Conservation (phyloP, 2,888 invertebrate genomes). For the Hydroisotoma schaefferi region DNA sequence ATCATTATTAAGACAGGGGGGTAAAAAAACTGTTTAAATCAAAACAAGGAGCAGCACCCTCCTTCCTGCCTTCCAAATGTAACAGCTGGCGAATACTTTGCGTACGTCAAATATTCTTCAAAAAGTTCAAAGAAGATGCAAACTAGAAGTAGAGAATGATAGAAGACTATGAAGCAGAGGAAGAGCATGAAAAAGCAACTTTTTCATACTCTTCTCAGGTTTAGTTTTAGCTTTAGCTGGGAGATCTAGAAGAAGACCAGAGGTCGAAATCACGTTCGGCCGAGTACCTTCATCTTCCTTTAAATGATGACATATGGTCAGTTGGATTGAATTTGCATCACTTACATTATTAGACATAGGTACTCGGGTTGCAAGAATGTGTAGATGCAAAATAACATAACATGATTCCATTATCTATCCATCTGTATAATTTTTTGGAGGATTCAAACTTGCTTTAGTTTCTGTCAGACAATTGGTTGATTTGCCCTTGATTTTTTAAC, state of each 20-base stretch:
- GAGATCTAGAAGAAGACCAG: background rate
- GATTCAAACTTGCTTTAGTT: too few species aligned
- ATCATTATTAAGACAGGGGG: background rate
- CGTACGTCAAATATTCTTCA: constrained; percentile 8
- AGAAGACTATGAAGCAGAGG: too few species aligned
- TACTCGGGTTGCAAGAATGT: too few species aligned
- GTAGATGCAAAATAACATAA: too few species aligned
- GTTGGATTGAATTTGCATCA: background rate
- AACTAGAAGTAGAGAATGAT: too few species aligned
- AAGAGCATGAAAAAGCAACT: constrained; percentile 2
- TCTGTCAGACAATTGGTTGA: background rate
- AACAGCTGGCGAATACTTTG: constrained; percentile 10
- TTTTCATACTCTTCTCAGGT: background rate
- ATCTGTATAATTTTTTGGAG: too few species aligned
- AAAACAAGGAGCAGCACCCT: constrained; percentile 13
- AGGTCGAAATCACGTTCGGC: constrained; percentile 3
- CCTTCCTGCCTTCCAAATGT: constrained; percentile 1
- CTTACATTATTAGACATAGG: too few species aligned
- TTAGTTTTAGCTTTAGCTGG: background rate
- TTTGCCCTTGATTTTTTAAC: constrained; percentile 4
- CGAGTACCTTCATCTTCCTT: background rate
- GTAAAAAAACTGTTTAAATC: constrained; percentile 11
- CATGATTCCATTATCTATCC: too few species aligned
- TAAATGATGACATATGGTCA: constrained; percentile 7
- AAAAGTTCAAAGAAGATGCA: too few species aligned